Conservation (phyloP, 2,113 vertebrate species). For the Vidua macroura region DNA sequence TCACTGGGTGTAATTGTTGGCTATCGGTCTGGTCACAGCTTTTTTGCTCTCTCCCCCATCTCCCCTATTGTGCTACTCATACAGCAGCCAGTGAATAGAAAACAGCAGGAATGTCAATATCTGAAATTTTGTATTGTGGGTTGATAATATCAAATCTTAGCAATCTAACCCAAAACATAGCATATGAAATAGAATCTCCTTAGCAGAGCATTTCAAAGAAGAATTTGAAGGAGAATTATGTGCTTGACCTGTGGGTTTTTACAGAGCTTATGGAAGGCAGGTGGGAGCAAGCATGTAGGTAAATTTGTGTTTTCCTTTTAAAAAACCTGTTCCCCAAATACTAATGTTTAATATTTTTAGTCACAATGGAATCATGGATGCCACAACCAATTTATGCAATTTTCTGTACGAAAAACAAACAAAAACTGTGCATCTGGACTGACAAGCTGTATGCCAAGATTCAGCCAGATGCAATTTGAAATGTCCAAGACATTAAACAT, state of each 20-base stretch:
- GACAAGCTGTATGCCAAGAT: constrained; percentile 67
- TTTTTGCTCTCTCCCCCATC: background rate
- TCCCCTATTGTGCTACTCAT: background rate
- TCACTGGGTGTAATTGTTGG: background rate
- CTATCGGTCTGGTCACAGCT: background rate
- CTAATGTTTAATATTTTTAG: constrained; percentile 22
- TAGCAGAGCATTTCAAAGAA: background rate
- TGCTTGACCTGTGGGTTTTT: background rate
- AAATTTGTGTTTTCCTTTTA: background rate
- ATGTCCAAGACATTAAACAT: constrained; percentile 52
- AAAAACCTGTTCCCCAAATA: background rate
- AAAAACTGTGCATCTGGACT: constrained; percentile 57
- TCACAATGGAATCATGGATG: background rate
- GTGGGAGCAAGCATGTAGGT: background rate
- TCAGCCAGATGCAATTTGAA: constrained; percentile 69
- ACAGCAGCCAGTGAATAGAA: background rate
- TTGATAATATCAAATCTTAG: background rate
- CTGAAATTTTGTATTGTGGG: background rate
- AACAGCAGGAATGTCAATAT: background rate
- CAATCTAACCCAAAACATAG: background rate
- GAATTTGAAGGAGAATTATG: background rate
- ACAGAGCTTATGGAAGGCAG: background rate
- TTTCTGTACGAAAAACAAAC: constrained; percentile 27
- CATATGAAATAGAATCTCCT: background rate
- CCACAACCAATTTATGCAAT: background rate